Percentiles rank a stretch among this genome's conserved stretches.
phyloP scores from a whole-genome alignment of 2,888 invertebrate genomes.

The Drosophila meridionalis region DNA sequence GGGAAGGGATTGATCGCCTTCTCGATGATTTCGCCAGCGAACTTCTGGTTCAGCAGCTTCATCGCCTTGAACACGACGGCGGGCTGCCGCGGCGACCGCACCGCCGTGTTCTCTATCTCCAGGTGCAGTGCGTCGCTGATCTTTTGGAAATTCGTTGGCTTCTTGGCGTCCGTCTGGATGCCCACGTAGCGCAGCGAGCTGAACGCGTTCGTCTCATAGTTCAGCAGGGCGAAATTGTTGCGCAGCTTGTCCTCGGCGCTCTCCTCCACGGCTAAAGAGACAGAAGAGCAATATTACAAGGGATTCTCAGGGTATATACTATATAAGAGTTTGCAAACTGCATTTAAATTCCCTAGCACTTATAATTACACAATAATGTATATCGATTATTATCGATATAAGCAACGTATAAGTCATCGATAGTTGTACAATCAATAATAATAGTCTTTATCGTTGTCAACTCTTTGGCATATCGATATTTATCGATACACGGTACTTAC shows the following conservation, averaged over 20 bases:
- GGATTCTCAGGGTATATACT: background rate
- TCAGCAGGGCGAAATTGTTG: constrained; percentile 87
- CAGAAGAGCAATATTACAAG: background rate
- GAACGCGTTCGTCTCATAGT: constrained; percentile 89
- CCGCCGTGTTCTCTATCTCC: constrained; percentile 89
- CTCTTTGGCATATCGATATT: too few relatives aligned
- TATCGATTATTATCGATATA: background rate
- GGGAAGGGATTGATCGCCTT: constrained; percentile 89
- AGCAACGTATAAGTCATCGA: background rate
- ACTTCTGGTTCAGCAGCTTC: constrained; percentile 91
- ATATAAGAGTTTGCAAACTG: too few relatives aligned
- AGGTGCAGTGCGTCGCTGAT: constrained; percentile 87
- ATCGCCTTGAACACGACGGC: constrained; percentile 89
- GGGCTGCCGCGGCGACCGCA: constrained; percentile 89
- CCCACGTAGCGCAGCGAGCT: constrained; percentile 90
- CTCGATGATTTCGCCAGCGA: constrained; percentile 89
- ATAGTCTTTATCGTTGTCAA: too few relatives aligned
- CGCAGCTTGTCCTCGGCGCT: constrained; percentile 88
- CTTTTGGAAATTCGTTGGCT: constrained; percentile 87
- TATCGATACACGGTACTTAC: constrained; percentile 78
- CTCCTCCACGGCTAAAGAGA: constrained; percentile 85
- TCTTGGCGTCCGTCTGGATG: constrained; percentile 86
- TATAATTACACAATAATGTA: background rate
- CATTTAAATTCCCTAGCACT: too few relatives aligned
- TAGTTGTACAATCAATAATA: too few relatives aligned